Conservation (phyloP, 2,888 invertebrate genomes). For the Yponomeuta plumbellus region DNA sequence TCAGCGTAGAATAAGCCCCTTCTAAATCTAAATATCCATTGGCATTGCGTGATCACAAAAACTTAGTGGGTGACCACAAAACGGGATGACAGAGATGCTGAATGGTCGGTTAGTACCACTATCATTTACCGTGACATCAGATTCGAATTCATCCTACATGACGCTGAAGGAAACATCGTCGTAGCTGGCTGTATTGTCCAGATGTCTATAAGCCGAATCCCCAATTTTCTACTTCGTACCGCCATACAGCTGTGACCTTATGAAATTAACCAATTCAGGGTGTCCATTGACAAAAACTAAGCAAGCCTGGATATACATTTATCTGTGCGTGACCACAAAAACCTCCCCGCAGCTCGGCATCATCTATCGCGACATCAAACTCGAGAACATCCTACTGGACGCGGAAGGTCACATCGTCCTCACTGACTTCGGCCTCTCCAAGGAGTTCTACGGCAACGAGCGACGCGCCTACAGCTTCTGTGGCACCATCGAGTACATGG, state of each 20-base stretch:
- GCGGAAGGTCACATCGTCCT: constrained; percentile 95
- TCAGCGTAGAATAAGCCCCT: no score
- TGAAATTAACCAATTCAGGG: no score
- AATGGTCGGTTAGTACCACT: no score
- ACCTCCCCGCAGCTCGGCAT: constrained; percentile 86
- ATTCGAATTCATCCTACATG: constrained; percentile 96
- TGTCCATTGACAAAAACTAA: no score
- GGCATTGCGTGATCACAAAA: no score
- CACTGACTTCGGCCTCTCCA: constrained; percentile 98
- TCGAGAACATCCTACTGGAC: constrained; percentile 97
- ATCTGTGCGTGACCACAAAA: not conserved
- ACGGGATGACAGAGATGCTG: constrained; percentile 78
- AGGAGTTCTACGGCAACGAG: constrained; percentile 88
- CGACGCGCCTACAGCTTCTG: constrained; percentile 97
- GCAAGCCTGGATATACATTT: not conserved
- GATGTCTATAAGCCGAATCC: no score
- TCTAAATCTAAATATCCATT: no score
- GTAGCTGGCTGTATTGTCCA: constrained; percentile 84
- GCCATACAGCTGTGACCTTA: no score
- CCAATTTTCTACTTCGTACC: no score
- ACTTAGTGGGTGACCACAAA: not conserved
- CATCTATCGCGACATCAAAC: constrained; percentile 97
- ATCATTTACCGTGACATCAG: constrained; percentile 99
- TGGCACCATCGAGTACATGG: constrained; percentile 99
- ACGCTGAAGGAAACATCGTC: constrained; percentile 95